Percentiles rank a stretch among this genome's conserved stretches.
These are phyloP conservation scores for Phalacrocorax pelagicus DNA, from an alignment of 2,113 vertebrate genomes.

Conservation along the genomic window DNA sequence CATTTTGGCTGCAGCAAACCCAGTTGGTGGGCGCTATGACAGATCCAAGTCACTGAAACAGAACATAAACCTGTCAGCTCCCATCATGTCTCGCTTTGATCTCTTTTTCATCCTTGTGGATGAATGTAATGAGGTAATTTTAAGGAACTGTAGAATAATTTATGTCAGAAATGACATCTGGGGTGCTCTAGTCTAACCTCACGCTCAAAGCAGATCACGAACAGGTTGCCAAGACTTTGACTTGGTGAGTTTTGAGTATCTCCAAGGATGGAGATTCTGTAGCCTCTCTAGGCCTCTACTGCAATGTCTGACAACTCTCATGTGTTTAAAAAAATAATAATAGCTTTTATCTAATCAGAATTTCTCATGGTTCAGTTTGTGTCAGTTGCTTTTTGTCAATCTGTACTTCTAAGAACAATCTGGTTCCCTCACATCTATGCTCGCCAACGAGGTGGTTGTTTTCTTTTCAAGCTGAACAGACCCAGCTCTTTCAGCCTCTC, in stretches of 20 bases:
- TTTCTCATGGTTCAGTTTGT: neutral
- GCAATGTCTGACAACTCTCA: neutral
- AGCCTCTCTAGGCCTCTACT: neutral
- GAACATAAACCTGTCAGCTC: constrained; percentile 92
- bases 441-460: neutral
- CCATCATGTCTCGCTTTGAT: constrained; percentile 98
- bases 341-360: neutral
- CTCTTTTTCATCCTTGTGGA: constrained; percentile 99
- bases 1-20: constrained; percentile 97
- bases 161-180: neutral
- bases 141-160: neutral
- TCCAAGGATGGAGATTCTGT: neutral
- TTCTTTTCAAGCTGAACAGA: neutral
- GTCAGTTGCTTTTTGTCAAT: neutral
- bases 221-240: neutral
- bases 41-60: constrained; percentile 97
- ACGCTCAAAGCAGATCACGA: neutral
- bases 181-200: neutral
- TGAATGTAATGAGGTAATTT: constrained; percentile 94
- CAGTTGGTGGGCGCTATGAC: constrained; percentile 90
- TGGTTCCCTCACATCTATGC: neutral
- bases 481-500: neutral
- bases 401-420: neutral
- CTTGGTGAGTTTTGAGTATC: neutral
- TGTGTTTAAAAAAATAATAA: neutral